Conservation (phyloP, 2,113 vertebrate genomes). For the Sylvia atricapilla region DNA sequence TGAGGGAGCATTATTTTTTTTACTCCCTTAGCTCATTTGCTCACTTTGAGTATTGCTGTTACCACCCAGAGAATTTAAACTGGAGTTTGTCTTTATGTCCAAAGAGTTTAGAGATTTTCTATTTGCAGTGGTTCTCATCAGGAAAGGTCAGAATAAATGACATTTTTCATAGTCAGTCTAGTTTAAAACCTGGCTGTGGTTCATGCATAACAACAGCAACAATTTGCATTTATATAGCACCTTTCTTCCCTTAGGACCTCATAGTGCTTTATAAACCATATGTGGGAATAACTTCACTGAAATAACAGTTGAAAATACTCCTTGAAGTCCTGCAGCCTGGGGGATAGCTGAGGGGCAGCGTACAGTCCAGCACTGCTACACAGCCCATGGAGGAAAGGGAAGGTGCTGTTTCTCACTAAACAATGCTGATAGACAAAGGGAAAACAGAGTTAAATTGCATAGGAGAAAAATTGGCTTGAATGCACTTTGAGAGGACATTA, state of each 20-base stretch:
- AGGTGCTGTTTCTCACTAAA: not conserved
- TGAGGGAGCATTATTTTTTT: not conserved
- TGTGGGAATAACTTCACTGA: slow-evolving; percentile 28
- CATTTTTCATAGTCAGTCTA: slow-evolving; percentile 54
- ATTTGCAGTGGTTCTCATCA: slow-evolving; percentile 6
- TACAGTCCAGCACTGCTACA: not conserved
- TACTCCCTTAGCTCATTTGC: not conserved
- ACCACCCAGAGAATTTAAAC: slow-evolving; percentile 5
- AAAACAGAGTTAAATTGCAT: not conserved
- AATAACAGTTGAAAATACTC: slow-evolving; percentile 3
- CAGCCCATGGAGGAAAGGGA: not conserved
- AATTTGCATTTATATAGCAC: slow-evolving; percentile 72
- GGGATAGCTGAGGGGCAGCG: not conserved
- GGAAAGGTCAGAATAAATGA: slow-evolving; percentile 54
- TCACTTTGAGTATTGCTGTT: not conserved
- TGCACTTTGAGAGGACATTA: not conserved
- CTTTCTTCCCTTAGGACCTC: slow-evolving; percentile 58
- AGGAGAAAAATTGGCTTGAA: not conserved
- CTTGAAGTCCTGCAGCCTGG: not conserved
- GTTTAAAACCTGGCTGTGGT: slow-evolving; percentile 36
- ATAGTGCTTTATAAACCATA: slow-evolving; percentile 18
- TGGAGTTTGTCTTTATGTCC: slow-evolving; percentile 33
- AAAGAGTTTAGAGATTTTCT: slow-evolving; percentile 49
- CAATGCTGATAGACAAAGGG: not conserved
- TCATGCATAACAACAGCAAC: slow-evolving; percentile 60